phyloP scores from a whole-genome alignment of 2,113 vertebrate genomes.

The Notothenia rossii region DNA sequence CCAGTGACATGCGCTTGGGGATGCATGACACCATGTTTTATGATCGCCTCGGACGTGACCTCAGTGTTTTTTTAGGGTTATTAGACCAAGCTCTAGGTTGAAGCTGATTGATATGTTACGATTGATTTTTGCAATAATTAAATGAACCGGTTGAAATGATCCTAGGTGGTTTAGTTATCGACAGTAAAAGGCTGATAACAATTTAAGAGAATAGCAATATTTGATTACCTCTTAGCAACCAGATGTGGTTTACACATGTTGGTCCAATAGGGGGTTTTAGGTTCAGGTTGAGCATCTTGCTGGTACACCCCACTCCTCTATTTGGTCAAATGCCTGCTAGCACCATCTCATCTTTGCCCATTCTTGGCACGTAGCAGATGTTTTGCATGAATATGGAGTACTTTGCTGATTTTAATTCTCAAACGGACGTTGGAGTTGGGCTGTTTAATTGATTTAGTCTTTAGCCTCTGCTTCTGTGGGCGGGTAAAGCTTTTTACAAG shows the following conservation, averaged over 20 bases:
- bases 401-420: constrained; percentile 44
- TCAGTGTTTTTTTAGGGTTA: constrained; percentile 38
- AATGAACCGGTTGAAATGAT: constrained; percentile 40
- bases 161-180: constrained; percentile 12
- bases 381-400: constrained; percentile 48
- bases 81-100: constrained; percentile 27
- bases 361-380: constrained; percentile 10
- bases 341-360: not conserved
- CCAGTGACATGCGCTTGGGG: constrained; percentile 14
- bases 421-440: constrained; percentile 59
- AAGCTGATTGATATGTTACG: constrained; percentile 45
- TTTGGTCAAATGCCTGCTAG: not conserved
- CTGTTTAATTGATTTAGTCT: constrained; percentile 74
- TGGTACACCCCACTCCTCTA: not conserved
- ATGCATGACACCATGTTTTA: constrained; percentile 27
- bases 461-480: constrained; percentile 52
- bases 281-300: not conserved
- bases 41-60: constrained; percentile 48
- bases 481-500: constrained; percentile 64
- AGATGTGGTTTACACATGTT: not conserved
- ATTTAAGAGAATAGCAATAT: constrained; percentile 9
- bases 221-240: constrained; percentile 10
- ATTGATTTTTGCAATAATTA: constrained; percentile 72
- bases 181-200: constrained; percentile 19
- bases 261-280: not conserved